phyloP scores from a whole-genome alignment of 2,113 vertebrate genomes.

The Gavialis gangeticus region DNA sequence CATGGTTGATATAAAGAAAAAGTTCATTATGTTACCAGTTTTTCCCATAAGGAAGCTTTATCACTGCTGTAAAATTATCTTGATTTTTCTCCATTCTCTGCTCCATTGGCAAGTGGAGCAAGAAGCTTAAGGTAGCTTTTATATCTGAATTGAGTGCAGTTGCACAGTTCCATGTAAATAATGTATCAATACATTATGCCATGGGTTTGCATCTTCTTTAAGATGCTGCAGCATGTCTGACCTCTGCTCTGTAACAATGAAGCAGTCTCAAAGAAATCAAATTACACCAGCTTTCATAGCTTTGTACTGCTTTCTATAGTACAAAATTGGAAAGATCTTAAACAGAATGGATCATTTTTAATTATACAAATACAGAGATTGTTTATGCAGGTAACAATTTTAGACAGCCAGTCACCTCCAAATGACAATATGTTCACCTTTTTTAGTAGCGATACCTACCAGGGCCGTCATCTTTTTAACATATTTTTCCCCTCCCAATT shows the following conservation, averaged over 20 bases:
- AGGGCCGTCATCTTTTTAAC: neutral
- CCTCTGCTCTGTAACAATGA: neutral
- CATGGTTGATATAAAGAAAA: neutral
- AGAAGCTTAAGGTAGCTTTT: neutral
- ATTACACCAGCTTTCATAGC: neutral
- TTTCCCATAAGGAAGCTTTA: neutral
- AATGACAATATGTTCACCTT: neutral
- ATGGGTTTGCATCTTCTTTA: neutral
- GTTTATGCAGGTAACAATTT: neutral
- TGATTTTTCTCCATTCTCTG: neutral
- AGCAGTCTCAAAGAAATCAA: conserved; percentile 13
- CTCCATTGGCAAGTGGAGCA: neutral
- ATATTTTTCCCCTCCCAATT: neutral
- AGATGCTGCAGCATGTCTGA: neutral
- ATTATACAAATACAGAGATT: neutral
- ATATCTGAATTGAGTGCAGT: neutral
- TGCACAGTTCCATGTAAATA: neutral
- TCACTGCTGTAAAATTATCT: neutral
- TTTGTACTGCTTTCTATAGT: neutral
- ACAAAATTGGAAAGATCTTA: neutral
- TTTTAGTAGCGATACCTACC: neutral
- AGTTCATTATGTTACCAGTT: neutral
- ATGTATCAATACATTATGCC: neutral
- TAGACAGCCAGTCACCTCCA: neutral
- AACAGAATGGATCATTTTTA: neutral